phyloP scores from a whole-genome alignment of 2,797 vertebrate genomes.

The Ficedula albicollis region DNA sequence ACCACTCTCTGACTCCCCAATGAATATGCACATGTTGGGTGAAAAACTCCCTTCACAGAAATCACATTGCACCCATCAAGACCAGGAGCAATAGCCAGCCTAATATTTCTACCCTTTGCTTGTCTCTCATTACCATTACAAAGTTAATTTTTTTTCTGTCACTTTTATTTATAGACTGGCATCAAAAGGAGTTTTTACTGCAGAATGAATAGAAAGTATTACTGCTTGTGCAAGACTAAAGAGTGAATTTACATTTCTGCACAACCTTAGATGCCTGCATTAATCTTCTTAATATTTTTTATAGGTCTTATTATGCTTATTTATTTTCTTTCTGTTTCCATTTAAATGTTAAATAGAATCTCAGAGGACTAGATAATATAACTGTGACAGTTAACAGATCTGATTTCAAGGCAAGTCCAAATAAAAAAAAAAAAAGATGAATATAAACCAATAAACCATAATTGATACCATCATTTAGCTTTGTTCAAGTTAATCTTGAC shows the following conservation, averaged over 20 bases:
- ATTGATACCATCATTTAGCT: not conserved
- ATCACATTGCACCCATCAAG: not conserved
- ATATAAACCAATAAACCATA: not conserved
- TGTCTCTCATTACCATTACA: not conserved
- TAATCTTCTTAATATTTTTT: not conserved
- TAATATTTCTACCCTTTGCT: not conserved
- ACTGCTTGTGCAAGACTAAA: not conserved
- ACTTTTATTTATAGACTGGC: not conserved
- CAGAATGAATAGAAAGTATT: not conserved
- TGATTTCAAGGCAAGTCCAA: not conserved
- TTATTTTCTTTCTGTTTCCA: not conserved
- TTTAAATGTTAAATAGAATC: conserved; percentile 15
- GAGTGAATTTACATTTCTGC: not conserved
- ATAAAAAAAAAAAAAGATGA: not conserved
- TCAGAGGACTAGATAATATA: not conserved
- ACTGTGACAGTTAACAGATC: not conserved
- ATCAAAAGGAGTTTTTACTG: not conserved
- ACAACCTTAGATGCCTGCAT: not conserved
- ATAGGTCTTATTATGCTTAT: not conserved
- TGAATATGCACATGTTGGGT: not conserved
- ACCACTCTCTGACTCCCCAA: rapidly evolving
- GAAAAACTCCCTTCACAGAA: not conserved
- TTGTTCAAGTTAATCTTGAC: not conserved
- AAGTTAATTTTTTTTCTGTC: not conserved
- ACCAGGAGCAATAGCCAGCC: not conserved